These are phyloP conservation scores for Crotalus viridis DNA, from an alignment of 2,113 vertebrate species.

Conservation along the genomic window DNA sequence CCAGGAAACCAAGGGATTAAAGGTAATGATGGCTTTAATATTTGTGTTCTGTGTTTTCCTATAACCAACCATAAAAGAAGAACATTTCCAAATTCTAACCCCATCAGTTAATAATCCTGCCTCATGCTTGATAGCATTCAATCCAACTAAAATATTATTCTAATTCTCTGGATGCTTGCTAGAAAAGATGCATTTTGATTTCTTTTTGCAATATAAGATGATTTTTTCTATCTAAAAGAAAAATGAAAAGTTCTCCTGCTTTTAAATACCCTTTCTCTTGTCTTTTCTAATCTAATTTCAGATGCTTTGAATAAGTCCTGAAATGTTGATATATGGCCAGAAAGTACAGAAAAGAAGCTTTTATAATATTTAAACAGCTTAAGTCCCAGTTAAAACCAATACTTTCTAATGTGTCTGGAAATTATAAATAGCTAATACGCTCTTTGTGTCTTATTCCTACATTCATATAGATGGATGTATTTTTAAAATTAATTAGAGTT, in stretches of 20 bases:
- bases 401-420: not conserved
- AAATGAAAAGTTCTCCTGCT: not conserved
- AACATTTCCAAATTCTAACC: not conserved
- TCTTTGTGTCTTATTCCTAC: not conserved
- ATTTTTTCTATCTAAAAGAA: not conserved
- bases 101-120: not conserved
- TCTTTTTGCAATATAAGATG: not conserved
- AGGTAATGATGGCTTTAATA: constrained; percentile 73
- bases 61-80: not conserved
- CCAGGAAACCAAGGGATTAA: constrained; percentile 90
- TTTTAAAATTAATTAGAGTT: not conserved
- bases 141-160: not conserved
- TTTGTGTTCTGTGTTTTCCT: not conserved
- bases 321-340: not conserved
- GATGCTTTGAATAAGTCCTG: not conserved
- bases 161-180: not conserved
- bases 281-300: not conserved
- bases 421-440: not conserved
- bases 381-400: not conserved
- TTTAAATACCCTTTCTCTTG: not conserved
- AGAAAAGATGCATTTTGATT: not conserved
- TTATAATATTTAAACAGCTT: not conserved
- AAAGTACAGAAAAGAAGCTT: not conserved
- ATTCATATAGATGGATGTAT: not conserved
- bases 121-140: not conserved